Evolutionary conservation across 2,113 vertebrate genomes (phyloP).

Genomic region (Chamaetylas fuelleborni): DNA sequence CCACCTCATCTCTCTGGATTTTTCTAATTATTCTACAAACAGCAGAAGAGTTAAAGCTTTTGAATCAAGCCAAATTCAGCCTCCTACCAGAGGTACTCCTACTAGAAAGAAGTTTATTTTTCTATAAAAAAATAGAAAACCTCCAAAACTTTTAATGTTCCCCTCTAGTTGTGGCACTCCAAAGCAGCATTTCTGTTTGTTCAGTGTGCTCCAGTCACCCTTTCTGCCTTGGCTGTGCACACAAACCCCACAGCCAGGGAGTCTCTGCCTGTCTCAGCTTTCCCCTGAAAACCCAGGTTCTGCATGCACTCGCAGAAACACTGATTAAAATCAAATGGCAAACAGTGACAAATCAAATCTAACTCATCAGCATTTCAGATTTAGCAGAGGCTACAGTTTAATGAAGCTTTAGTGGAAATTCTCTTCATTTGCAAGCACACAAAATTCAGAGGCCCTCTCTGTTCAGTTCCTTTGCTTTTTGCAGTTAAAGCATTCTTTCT

Average conservation of each 20-base stretch:
- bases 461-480: not conserved
- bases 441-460: not conserved
- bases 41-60: not conserved
- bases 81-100: not conserved
- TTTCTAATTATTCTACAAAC: not conserved
- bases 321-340: conserved; percentile 61
- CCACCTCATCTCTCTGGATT: not conserved
- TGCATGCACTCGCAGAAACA: not conserved
- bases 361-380: conserved; percentile 47
- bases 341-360: conserved; percentile 34
- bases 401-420: conserved; percentile 18
- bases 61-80: not conserved
- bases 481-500: not conserved
- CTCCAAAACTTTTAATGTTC: not conserved
- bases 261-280: not conserved
- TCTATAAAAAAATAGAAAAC: not conserved
- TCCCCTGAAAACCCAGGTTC: not conserved
- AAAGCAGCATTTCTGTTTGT: not conserved
- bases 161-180: not conserved
- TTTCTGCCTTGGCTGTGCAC: not conserved
- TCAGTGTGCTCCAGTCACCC: not conserved
- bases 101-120: not conserved
- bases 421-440: conserved; percentile 11
- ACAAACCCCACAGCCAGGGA: not conserved
- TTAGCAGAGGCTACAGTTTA: conserved; percentile 59